A percentile compares a stretch with the other conserved stretches of the same genome.
phyloP scores from a whole-genome alignment of 1,140 invertebrate genomes.

The Gryon sp. region DNA sequence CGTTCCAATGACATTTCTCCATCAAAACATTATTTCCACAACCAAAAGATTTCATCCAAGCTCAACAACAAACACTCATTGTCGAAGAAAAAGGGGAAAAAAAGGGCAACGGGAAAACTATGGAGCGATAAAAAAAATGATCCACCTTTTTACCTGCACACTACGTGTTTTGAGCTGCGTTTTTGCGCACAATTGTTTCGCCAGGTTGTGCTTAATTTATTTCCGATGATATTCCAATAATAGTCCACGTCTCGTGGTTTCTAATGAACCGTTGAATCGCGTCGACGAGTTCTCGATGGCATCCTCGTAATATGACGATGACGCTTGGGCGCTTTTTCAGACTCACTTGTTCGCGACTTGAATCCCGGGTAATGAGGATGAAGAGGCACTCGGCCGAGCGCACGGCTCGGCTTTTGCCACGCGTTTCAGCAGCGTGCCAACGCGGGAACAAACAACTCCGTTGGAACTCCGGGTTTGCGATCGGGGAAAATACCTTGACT shows the following conservation, averaged over 20 bases:
- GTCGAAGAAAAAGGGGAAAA: background rate
- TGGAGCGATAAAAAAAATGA: background rate
- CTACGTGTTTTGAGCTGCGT: background rate
- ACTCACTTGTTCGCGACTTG: too few species aligned
- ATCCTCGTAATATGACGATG: slow-evolving; percentile 20
- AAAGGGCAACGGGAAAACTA: background rate
- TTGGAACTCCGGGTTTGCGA: slow-evolving; percentile 47
- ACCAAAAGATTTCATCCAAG: background rate
- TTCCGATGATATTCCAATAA: background rate
- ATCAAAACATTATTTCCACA: too few species aligned
- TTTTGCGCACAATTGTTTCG: background rate
- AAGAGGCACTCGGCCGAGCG: background rate
- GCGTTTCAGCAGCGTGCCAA: slow-evolving; percentile 12
- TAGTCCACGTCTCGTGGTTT: background rate
- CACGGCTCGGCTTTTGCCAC: background rate
- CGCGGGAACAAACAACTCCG: slow-evolving; percentile 8
- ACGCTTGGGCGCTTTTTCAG: too few species aligned
- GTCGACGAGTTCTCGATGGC: slow-evolving; percentile 1
- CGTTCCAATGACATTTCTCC: too few species aligned
- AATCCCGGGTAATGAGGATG: too few species aligned
- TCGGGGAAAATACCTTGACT: slow-evolving; percentile 73
- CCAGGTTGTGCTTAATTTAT: slow-evolving; percentile 8
- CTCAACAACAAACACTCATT: background rate
- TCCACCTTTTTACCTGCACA: background rate
- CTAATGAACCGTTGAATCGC: slow-evolving; percentile 14